A percentile compares a stretch with the other conserved stretches of the same genome.
These are phyloP conservation scores for Brachionus calyciflorus DNA, from an alignment of 1,140 invertebrate species.

Conservation along the genomic window DNA sequence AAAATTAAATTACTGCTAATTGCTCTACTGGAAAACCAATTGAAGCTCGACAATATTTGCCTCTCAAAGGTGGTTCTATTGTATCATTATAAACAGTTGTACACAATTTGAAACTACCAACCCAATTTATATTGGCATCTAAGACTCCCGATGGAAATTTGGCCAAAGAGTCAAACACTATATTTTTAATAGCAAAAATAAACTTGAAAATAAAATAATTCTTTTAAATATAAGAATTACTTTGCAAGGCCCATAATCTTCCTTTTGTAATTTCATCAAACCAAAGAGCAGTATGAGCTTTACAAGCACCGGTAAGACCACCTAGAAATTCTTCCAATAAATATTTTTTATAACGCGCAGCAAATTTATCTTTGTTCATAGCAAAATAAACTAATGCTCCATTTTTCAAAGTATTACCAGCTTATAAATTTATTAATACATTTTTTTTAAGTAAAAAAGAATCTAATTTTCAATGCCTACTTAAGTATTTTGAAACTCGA, in stretches of 20 bases:
- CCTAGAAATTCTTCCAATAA: slow-evolving; percentile 32
- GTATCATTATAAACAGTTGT: slow-evolving; percentile 10
- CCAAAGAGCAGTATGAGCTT: slow-evolving; percentile 1
- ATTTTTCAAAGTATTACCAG: not conserved
- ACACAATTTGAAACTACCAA: slow-evolving; percentile 36
- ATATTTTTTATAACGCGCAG: not conserved
- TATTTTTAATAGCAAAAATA: too few species aligned
- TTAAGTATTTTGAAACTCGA: not conserved
- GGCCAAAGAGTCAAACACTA: slow-evolving; percentile 45
- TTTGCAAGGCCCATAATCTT: slow-evolving; percentile 33
- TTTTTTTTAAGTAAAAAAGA: not conserved
- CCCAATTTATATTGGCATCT: slow-evolving; percentile 45
- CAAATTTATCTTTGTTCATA: not conserved
- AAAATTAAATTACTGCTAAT: not conserved
- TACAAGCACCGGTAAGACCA: not conserved
- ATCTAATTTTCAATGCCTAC: too few species aligned
- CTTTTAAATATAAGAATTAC: too few species aligned
- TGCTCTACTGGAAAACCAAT: slow-evolving; percentile 19
- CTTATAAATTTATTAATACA: slow-evolving; percentile 5
- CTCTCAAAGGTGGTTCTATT: slow-evolving; percentile 7
- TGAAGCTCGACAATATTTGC: slow-evolving; percentile 40
- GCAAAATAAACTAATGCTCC: slow-evolving; percentile 2
- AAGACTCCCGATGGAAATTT: slow-evolving; percentile 30
- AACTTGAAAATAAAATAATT: too few species aligned
- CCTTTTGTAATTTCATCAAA: slow-evolving; percentile 41